These are phyloP conservation scores for Aurelia aurita DNA, from an alignment of 30 jellyfish, hydroid and myxozoan genomes.

Conservation along the genomic window DNA sequence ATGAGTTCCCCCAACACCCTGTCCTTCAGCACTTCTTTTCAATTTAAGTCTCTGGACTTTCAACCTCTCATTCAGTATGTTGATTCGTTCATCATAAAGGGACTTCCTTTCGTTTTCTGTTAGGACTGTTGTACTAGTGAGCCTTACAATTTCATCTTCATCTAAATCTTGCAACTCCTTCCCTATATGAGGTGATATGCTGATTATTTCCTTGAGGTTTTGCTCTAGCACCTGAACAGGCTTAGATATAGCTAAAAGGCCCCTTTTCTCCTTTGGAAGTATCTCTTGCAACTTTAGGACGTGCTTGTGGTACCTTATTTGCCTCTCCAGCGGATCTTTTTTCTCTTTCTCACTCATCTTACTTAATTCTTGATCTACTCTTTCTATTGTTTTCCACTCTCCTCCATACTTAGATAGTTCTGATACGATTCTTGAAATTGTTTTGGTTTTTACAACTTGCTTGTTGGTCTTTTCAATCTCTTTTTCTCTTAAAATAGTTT, in stretches of 20 bases:
- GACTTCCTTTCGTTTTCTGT: neutral
- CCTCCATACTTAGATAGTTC: slow-evolving; percentile 20
- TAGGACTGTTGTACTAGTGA: neutral
- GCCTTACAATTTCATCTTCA: neutral
- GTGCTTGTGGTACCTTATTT: slow-evolving; percentile 1
- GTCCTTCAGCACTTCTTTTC: neutral
- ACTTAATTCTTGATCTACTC: neutral
- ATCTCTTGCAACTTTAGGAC: neutral
- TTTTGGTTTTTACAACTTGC: neutral
- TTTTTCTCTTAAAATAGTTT: slow-evolving; percentile 2
- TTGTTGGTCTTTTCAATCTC: slow-evolving; percentile 9
- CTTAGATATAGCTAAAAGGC: neutral
- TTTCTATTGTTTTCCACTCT: slow-evolving; percentile 9
- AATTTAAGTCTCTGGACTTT: neutral
- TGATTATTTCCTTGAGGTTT: neutral
- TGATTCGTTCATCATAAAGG: neutral
- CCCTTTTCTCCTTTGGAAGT: neutral
- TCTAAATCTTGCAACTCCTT: neutral
- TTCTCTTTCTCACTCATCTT: neutral
- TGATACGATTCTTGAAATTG: neutral
- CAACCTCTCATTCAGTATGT: neutral
- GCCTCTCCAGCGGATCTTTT: neutral
- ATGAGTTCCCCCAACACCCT: slow-evolving; percentile 3
- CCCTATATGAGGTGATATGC: neutral
- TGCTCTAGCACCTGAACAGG: neutral